Conservation (phyloP, 2,113 vertebrate species). For the Meles meles region DNA sequence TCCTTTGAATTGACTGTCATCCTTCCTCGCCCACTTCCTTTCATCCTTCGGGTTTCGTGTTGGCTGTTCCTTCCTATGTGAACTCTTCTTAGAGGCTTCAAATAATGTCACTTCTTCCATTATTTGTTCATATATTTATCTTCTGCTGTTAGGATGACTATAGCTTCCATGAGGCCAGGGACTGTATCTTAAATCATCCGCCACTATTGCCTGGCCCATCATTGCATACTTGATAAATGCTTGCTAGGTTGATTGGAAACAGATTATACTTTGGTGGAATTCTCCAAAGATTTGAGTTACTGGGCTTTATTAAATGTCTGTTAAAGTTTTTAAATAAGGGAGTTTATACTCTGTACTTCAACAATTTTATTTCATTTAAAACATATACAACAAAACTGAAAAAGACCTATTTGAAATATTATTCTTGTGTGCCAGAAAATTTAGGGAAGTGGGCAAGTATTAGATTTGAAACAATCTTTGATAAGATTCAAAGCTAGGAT, state of each 20-base stretch:
- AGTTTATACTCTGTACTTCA: conserved; percentile 29
- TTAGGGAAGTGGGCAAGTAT: conserved; percentile 9
- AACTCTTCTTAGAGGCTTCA: conserved; percentile 7
- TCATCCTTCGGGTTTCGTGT: background rate
- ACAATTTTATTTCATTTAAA: conserved; percentile 55
- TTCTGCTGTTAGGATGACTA: background rate
- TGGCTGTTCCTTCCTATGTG: background rate
- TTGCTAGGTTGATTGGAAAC: conserved; percentile 32
- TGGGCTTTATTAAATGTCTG: conserved; percentile 30
- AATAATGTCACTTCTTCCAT: background rate
- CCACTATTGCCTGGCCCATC: background rate
- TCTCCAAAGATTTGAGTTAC: conserved; percentile 34
- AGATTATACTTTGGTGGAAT: background rate
- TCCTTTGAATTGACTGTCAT: background rate
- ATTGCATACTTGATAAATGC: background rate
- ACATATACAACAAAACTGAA: background rate
- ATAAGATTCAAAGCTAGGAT: conserved; percentile 46
- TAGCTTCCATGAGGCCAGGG: background rate
- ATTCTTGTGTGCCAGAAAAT: conserved; percentile 30
- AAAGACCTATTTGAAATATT: conserved; percentile 23
- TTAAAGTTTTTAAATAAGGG: conserved; percentile 24
- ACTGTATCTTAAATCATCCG: background rate
- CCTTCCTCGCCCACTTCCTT: background rate
- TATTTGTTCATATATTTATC: background rate
- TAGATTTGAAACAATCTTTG: conserved; percentile 45